Evolutionary conservation across 2,888 invertebrate genomes (phyloP).

Genomic region (Notodonta ziczac): DNA sequence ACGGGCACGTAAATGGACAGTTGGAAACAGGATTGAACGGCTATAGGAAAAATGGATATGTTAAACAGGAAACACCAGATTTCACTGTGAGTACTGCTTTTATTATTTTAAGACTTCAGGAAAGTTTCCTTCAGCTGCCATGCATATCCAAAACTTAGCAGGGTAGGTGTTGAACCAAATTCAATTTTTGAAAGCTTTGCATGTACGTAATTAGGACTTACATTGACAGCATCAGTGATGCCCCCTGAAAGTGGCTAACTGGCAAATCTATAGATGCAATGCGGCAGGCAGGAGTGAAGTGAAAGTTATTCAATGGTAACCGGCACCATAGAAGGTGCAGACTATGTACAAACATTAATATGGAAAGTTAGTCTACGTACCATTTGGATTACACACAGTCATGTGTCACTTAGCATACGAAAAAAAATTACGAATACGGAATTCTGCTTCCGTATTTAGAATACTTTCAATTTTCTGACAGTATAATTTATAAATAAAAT

Average conservation of each 20-base stretch:
- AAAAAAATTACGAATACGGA: background rate
- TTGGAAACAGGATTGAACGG: constrained; percentile 66
- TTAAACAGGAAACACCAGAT: constrained; percentile 58
- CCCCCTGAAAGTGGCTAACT: background rate
- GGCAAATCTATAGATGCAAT: constrained; percentile 8
- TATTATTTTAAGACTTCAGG: background rate
- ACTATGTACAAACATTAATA: constrained; percentile 31
- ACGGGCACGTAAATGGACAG: constrained; percentile 69
- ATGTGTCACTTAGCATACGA: background rate
- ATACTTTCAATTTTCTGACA: background rate
- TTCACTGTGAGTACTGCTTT: constrained; percentile 56
- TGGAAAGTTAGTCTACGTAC: constrained; percentile 37
- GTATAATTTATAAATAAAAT: background rate
- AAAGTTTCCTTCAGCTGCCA: background rate
- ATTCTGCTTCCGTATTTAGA: background rate
- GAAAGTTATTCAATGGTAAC: constrained; percentile 37
- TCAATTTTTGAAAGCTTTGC: too few species aligned
- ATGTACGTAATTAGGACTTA: background rate
- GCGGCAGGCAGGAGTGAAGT: constrained; percentile 25
- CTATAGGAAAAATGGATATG: constrained; percentile 73
- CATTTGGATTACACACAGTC: background rate
- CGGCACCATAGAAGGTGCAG: constrained; percentile 24
- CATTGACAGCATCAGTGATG: background rate
- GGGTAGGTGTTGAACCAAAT: too few species aligned
- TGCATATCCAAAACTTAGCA: too few species aligned